A percentile compares a stretch with the other conserved stretches of the same genome.
Conservation (phyloP, 2,888 invertebrate species). For the Hofmannophila pseudospretella region DNA sequence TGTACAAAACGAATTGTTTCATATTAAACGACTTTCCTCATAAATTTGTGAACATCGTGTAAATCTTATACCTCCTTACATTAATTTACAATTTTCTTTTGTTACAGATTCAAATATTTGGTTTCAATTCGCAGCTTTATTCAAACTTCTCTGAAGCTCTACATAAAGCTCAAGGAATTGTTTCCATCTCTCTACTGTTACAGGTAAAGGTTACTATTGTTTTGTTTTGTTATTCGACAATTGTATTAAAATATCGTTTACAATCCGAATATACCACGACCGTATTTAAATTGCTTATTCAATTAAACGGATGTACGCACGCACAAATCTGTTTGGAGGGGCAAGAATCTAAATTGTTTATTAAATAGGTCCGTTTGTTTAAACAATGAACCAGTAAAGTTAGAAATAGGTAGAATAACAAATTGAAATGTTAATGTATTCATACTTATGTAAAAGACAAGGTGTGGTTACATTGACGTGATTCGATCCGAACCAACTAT, state of each 20-base stretch:
- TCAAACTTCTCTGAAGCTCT: constrained; percentile 97
- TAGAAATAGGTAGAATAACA: too few species aligned
- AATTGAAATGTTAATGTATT: too few species aligned
- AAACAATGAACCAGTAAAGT: too few species aligned
- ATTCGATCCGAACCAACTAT: not conserved
- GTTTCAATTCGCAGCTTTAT: constrained; percentile 98
- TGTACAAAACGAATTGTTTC: too few species aligned
- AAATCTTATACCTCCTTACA: constrained; percentile 11
- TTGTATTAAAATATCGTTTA: not conserved
- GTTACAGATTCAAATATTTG: constrained; percentile 97
- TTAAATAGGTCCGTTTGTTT: too few species aligned
- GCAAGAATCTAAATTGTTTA: too few species aligned
- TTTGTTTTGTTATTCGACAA: constrained; percentile 1
- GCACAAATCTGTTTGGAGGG: too few species aligned
- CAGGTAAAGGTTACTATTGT: constrained; percentile 82
- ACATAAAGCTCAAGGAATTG: constrained; percentile 95
- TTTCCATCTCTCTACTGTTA: constrained; percentile 94
- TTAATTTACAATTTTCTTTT: constrained; percentile 30
- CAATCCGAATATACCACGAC: not conserved
- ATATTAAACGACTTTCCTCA: not conserved
- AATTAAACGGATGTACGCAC: too few species aligned
- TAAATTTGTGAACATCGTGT: constrained; percentile 7
- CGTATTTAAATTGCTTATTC: too few species aligned
- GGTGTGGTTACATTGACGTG: not conserved
- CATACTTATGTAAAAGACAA: too few species aligned